Evolutionary conservation across 2,888 invertebrate species (phyloP).

Genomic region (Drosophila stalkeri): DNA sequence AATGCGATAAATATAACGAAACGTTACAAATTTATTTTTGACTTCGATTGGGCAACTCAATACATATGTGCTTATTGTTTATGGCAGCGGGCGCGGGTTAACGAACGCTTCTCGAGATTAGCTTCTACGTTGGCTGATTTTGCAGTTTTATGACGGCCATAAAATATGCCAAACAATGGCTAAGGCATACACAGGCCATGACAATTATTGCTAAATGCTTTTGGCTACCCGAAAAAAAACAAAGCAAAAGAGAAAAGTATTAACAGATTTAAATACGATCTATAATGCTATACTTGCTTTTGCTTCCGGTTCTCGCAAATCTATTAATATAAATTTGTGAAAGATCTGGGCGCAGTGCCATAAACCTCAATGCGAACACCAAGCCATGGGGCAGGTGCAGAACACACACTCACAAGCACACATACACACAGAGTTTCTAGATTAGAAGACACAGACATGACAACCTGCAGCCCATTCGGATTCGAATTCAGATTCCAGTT

Average conservation of each 20-base stretch:
- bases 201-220: slow-evolving; percentile 77
- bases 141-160: slow-evolving; percentile 56
- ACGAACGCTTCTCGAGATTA: slow-evolving; percentile 36
- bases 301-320: slow-evolving; percentile 52
- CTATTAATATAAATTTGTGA: slow-evolving; percentile 59
- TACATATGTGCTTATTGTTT: slow-evolving; percentile 34
- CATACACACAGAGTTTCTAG: slow-evolving; percentile 21
- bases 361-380: slow-evolving; percentile 31
- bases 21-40: slow-evolving; percentile 50
- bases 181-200: slow-evolving; percentile 44
- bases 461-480: slow-evolving; percentile 35
- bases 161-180: slow-evolving; percentile 64
- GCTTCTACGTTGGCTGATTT: slow-evolving; percentile 35
- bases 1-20: slow-evolving; percentile 54
- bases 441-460: slow-evolving; percentile 48
- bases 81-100: slow-evolving; percentile 33
- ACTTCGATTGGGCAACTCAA: slow-evolving; percentile 46
- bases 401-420: slow-evolving; percentile 14
- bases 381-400: slow-evolving; percentile 31
- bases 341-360: slow-evolving; percentile 38
- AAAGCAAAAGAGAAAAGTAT: not conserved
- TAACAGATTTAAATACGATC: slow-evolving; percentile 1
- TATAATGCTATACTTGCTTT: slow-evolving; percentile 8
- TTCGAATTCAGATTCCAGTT: slow-evolving; percentile 20
- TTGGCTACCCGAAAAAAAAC: slow-evolving; percentile 56